These are phyloP conservation scores for Deroplatys truncata DNA, from an alignment of 2,888 invertebrate species.

Conservation along the genomic window DNA sequence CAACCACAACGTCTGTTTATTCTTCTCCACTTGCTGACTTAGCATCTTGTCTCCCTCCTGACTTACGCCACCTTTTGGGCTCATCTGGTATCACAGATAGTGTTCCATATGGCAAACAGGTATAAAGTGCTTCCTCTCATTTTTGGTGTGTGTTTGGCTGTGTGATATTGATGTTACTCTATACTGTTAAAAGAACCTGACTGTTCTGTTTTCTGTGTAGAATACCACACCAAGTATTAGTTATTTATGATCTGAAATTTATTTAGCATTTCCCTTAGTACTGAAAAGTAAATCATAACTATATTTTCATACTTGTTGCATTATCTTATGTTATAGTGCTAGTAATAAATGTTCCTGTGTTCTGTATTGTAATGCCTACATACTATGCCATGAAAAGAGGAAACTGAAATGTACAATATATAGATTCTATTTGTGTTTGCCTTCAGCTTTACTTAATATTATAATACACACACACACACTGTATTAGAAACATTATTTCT, in stretches of 20 bases:
- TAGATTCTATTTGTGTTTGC: no score
- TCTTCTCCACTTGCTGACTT: conserved; percentile 40
- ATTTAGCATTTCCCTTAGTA: neutral
- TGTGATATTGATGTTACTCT: no score
- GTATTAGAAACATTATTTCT: no score
- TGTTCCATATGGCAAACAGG: conserved; percentile 29
- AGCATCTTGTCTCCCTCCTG: conserved; percentile 45
- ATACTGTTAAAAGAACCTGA: neutral
- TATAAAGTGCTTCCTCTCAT: neutral
- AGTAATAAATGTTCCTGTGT: neutral
- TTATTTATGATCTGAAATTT: neutral
- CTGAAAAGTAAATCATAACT: neutral
- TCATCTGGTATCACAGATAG: conserved; percentile 20
- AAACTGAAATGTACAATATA: neutral
- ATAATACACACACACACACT: no score
- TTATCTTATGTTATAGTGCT: neutral
- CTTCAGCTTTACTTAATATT: no score
- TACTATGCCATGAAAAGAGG: neutral
- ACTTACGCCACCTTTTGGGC: conserved; percentile 42
- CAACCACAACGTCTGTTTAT: conserved; percentile 37
- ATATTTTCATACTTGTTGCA: neutral
- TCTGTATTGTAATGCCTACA: neutral
- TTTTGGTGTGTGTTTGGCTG: neutral
- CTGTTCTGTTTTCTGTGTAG: neutral
- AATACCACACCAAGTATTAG: neutral